These are phyloP conservation scores for Agrochola litura DNA, from an alignment of 2,888 invertebrate species.

Conservation along the genomic window DNA sequence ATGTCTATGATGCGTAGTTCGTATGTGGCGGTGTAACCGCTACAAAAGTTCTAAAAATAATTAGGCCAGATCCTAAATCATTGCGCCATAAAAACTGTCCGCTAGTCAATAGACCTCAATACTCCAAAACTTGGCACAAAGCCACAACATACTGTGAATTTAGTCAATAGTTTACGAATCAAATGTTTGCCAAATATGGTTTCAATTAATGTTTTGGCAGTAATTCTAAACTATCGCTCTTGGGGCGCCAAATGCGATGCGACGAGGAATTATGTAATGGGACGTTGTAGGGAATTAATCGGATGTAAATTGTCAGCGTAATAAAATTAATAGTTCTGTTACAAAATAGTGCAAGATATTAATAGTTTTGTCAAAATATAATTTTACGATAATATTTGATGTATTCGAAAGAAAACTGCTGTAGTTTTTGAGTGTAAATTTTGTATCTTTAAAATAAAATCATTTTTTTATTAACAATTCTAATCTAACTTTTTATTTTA, in stretches of 20 bases:
- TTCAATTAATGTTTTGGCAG: slow-evolving; percentile 59
- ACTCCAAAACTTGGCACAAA: slow-evolving; percentile 24
- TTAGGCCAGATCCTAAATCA: slow-evolving; percentile 7
- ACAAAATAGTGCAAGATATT: too few species aligned
- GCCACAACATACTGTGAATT: slow-evolving; percentile 41
- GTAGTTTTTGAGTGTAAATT: too few species aligned
- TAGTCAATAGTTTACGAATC: slow-evolving; percentile 53
- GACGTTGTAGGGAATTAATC: not conserved
- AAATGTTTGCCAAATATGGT: slow-evolving; percentile 56
- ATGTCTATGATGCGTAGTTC: too few species aligned
- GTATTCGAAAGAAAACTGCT: too few species aligned
- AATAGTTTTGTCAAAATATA: too few species aligned
- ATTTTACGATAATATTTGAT: too few species aligned
- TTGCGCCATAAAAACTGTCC: slow-evolving; percentile 16
- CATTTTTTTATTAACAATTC: too few species aligned
- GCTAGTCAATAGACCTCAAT: slow-evolving; percentile 11
- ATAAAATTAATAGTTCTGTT: too few species aligned
- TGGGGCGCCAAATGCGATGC: slow-evolving; percentile 35
- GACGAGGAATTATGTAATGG: slow-evolving; percentile 21
- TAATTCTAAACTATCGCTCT: slow-evolving; percentile 45
- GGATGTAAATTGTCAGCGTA: not conserved
- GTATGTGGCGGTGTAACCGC: too few species aligned
- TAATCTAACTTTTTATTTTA: too few species aligned
- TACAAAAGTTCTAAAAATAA: not conserved
- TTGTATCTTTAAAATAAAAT: too few species aligned